Base-by-base conservation (phyloP, 2,797 vertebrate species). In the Pteronotus mesoamericanus region DNA sequence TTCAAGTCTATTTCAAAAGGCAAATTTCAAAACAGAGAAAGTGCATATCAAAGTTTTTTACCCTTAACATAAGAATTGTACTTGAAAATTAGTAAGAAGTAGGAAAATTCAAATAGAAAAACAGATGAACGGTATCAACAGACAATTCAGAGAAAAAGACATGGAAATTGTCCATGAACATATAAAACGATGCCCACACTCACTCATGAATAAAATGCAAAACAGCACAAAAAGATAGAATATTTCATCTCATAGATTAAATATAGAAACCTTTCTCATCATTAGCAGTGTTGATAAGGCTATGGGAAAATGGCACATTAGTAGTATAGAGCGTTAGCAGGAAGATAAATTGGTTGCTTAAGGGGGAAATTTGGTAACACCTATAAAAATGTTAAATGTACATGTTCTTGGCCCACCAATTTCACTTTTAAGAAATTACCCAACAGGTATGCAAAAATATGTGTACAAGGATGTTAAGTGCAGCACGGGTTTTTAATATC, bases 361-460 rank as follows among this genome's bases (percentile, higher is more conserved):
- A 72, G 5, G 29, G 34, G 9, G 1, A 79, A 86, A 80, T 66
- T 93, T 80, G 42, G 26, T 80, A 89, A 94, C 89, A 68, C 39
- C 18, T 59, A 14, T 48, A 48, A 46, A 78, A 91, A 79, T n/a
- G 16, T 46, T 61, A 91, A 87, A 86, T 46, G 4, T 55, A 84
- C 12, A 91, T 93, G 68, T 72, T 22, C 26, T 93, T 85, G 5
- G 8, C 37, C 44, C 6, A 94, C 86, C 32, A 77, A 71, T 66
- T 83, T 66, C n/a, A 72, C 44, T 82, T 91, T 44, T 93, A 96
- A 86, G 44, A 77, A 93, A 91, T 69, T 55, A 90, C 48, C 9
- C 42, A 72, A 94, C 1, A 61, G 7, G 5, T 75, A 1, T 72
- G 26, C 11, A 88, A 75, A 79, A 90, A 34, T 15, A 88, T 57